A percentile compares a stretch with the other conserved stretches of the same genome.
Evolutionary conservation across 1,140 invertebrate species (phyloP).

Genomic region (Elymnias hypermnestra): DNA sequence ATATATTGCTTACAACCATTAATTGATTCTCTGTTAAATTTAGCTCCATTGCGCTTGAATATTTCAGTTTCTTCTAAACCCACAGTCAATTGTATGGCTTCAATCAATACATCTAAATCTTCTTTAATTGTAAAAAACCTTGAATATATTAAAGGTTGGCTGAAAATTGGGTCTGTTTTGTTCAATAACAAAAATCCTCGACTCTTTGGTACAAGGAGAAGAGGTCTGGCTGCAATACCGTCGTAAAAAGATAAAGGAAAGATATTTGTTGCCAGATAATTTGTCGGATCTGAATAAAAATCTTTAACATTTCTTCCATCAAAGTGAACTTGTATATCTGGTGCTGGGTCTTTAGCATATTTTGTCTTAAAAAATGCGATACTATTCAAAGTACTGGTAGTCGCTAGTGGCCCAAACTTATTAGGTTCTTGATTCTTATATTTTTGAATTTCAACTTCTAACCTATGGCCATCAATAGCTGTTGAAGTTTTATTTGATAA

Average conservation of each 20-base stretch:
- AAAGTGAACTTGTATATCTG: constrained; percentile 78
- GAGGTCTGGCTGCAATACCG: constrained; percentile 68
- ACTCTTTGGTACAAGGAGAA: constrained; percentile 83
- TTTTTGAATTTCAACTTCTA: constrained; percentile 68
- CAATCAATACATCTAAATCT: constrained; percentile 74
- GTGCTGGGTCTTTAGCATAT: constrained; percentile 44
- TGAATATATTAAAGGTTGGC: constrained; percentile 87
- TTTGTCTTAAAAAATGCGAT: constrained; percentile 76
- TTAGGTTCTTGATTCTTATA: constrained; percentile 55
- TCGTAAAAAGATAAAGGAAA: constrained; percentile 72
- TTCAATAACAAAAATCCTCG: constrained; percentile 82
- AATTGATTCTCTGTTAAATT: constrained; percentile 76
- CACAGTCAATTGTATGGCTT: constrained; percentile 62
- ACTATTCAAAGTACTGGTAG: constrained; percentile 66
- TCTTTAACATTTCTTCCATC: constrained; percentile 73
- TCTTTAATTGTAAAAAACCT: constrained; percentile 83
- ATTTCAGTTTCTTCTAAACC: constrained; percentile 57
- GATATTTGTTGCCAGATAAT: constrained; percentile 65
- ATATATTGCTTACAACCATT: too few relatives aligned
- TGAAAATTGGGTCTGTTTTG: constrained; percentile 80
- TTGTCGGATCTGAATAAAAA: constrained; percentile 69
- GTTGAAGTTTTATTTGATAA: constrained; percentile 72
- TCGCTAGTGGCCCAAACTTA: constrained; percentile 60
- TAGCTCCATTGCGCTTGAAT: constrained; percentile 23
- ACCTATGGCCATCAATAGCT: constrained; percentile 48